A percentile compares a stretch with the other conserved stretches of the same genome.
Evolutionary conservation across 2,888 invertebrate species (phyloP).

Genomic region (Ophion ellenae): DNA sequence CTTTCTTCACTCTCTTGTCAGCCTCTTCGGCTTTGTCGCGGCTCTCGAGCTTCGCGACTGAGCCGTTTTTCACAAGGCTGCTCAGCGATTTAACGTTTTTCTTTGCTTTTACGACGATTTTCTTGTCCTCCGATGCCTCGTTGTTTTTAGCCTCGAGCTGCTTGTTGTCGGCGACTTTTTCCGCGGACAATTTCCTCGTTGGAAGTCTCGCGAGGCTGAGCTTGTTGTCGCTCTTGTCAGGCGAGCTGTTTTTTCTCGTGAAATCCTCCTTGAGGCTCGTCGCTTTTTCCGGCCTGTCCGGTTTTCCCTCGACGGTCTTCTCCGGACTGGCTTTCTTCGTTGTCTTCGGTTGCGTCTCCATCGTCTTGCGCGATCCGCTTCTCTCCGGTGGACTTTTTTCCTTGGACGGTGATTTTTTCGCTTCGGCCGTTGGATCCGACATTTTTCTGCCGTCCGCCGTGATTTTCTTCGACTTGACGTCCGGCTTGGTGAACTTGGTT

Average conservation of each 20-base stretch:
- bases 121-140: slow-evolving; percentile 72
- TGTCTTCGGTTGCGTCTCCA: slow-evolving; percentile 68
- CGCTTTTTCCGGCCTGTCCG: slow-evolving; percentile 80
- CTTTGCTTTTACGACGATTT: slow-evolving; percentile 68
- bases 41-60: slow-evolving; percentile 67
- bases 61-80: slow-evolving; percentile 69
- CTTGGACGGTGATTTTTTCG: slow-evolving; percentile 71
- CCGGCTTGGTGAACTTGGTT: slow-evolving; percentile 74
- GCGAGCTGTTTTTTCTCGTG: slow-evolving; percentile 69
- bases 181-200: slow-evolving; percentile 70
- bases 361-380: slow-evolving; percentile 29
- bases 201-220: slow-evolving; percentile 60
- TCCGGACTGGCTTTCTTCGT: slow-evolving; percentile 76
- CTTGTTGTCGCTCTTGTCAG: slow-evolving; percentile 73
- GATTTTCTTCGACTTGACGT: slow-evolving; percentile 70
- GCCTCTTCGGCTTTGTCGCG: slow-evolving; percentile 71
- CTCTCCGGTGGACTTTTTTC: slow-evolving; percentile 62
- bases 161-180: slow-evolving; percentile 72
- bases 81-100: slow-evolving; percentile 69
- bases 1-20: slow-evolving; percentile 72
- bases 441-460: slow-evolving; percentile 67
- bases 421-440: slow-evolving; percentile 66
- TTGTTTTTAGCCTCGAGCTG: slow-evolving; percentile 62
- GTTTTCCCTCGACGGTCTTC: slow-evolving; percentile 74
- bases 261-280: slow-evolving; percentile 57